Conservation (phyloP, 2,888 invertebrate genomes). For the Blera fallax region DNA sequence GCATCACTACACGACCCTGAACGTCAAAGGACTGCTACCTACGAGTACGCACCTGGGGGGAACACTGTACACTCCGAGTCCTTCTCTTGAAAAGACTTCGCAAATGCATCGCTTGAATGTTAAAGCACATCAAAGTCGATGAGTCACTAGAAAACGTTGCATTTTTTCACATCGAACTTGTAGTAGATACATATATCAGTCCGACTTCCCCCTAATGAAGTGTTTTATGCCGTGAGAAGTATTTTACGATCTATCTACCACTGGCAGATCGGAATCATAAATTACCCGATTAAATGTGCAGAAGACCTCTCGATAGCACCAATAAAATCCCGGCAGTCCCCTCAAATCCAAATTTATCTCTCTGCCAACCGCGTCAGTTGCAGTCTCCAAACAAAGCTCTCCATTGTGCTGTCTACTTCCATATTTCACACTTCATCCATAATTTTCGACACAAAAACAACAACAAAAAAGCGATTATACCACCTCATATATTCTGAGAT, state of each 20-base stretch:
- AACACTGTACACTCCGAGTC: too few species aligned
- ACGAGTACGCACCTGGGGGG: too few species aligned
- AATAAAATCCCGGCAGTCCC: not conserved
- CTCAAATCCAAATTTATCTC: not conserved
- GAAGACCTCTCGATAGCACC: not conserved
- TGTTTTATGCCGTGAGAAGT: too few species aligned
- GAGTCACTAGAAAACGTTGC: too few species aligned
- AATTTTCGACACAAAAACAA: not conserved
- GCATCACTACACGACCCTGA: too few species aligned
- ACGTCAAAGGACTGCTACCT: too few species aligned
- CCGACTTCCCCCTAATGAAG: too few species aligned
- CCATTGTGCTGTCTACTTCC: not conserved
- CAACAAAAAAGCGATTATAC: constrained; percentile 1
- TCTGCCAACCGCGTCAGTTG: not conserved
- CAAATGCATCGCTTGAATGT: too few species aligned
- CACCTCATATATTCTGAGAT: constrained; percentile 5
- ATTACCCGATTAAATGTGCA: not conserved
- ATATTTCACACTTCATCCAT: constrained; percentile 4
- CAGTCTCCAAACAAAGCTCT: not conserved
- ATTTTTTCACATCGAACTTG: too few species aligned
- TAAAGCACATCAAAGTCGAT: too few species aligned
- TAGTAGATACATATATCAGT: too few species aligned
- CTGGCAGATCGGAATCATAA: not conserved
- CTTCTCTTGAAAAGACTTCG: too few species aligned
- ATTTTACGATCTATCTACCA: not conserved